These are phyloP conservation scores for Tiliacea aurago DNA, from an alignment of 2,888 invertebrate species.

Conservation along the genomic window DNA sequence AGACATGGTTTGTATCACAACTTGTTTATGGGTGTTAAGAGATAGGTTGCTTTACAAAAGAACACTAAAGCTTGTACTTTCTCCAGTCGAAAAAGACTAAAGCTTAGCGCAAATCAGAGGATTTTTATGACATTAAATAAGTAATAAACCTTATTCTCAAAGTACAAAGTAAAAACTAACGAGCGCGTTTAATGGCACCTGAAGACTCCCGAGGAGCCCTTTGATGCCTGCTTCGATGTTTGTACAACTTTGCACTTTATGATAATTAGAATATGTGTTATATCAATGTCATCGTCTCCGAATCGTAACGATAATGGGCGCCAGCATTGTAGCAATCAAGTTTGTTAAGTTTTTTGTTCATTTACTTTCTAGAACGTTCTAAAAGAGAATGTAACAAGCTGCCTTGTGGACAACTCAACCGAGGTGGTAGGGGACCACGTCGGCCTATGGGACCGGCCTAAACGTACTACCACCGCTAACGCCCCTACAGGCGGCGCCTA, in stretches of 20 bases:
- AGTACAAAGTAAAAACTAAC: too few relatives aligned
- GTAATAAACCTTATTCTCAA: not conserved
- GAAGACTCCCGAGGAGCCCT: not conserved
- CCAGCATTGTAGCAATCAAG: not conserved
- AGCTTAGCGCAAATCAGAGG: not conserved
- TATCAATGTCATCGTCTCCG: not conserved
- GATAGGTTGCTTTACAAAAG: too few relatives aligned
- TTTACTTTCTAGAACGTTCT: slow-evolving; percentile 85
- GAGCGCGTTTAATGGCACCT: not conserved
- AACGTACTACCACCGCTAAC: slow-evolving; percentile 84
- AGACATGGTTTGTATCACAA: too few relatives aligned
- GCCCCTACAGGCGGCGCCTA: slow-evolving; percentile 86
- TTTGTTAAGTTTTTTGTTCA: not conserved
- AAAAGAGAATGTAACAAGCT: slow-evolving; percentile 86
- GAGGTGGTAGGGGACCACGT: slow-evolving; percentile 85
- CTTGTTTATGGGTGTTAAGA: too few relatives aligned
- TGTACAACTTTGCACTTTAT: not conserved
- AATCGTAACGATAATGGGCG: not conserved
- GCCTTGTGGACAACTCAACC: slow-evolving; percentile 81
- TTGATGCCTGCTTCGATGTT: not conserved
- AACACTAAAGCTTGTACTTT: too few relatives aligned
- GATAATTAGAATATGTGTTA: not conserved
- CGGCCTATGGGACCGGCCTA: slow-evolving; percentile 92
- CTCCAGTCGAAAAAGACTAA: not conserved
- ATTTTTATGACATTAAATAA: not conserved